Evolutionary conservation across 2,888 invertebrate genomes (phyloP).

Genomic region (Epinotia brunnichana): DNA sequence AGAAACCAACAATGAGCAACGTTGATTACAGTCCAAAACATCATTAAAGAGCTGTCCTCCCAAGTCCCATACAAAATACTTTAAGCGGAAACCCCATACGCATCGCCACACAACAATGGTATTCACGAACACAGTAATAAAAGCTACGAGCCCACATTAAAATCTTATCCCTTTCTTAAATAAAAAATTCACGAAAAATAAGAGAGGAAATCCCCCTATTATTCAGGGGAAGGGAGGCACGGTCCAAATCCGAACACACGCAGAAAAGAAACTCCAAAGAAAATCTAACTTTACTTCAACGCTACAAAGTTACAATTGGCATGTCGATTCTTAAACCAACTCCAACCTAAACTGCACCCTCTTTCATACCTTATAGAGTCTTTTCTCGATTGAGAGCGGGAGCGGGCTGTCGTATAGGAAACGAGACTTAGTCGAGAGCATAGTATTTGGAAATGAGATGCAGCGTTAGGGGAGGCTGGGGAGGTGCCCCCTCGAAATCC

Average conservation of each 20-base stretch:
- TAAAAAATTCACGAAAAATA: slow-evolving; percentile 84
- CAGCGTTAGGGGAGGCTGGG: slow-evolving; percentile 68
- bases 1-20: slow-evolving; percentile 50
- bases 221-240: slow-evolving; percentile 67
- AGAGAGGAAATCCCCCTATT: slow-evolving; percentile 79
- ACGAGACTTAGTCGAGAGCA: slow-evolving; percentile 53
- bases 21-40: slow-evolving; percentile 65
- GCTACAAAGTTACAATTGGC: slow-evolving; percentile 74
- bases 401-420: slow-evolving; percentile 44
- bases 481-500: slow-evolving; percentile 73
- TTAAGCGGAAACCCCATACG: slow-evolving; percentile 81
- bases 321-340: slow-evolving; percentile 51
- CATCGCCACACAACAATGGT: slow-evolving; percentile 77
- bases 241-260: slow-evolving; percentile 54
- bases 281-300: slow-evolving; percentile 73
- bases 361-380: slow-evolving; percentile 59
- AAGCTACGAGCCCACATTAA: slow-evolving; percentile 80
- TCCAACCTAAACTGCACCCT: slow-evolving; percentile 59
- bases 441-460: slow-evolving; percentile 83
- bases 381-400: slow-evolving; percentile 59
- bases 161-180: slow-evolving; percentile 84
- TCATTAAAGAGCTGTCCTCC: slow-evolving; percentile 66
- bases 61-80: slow-evolving; percentile 77
- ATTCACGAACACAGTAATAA: slow-evolving; percentile 81
- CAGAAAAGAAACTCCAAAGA: slow-evolving; percentile 66